Evolutionary conservation across 2,113 vertebrate species (phyloP).

Genomic region (Proteles cristata): DNA sequence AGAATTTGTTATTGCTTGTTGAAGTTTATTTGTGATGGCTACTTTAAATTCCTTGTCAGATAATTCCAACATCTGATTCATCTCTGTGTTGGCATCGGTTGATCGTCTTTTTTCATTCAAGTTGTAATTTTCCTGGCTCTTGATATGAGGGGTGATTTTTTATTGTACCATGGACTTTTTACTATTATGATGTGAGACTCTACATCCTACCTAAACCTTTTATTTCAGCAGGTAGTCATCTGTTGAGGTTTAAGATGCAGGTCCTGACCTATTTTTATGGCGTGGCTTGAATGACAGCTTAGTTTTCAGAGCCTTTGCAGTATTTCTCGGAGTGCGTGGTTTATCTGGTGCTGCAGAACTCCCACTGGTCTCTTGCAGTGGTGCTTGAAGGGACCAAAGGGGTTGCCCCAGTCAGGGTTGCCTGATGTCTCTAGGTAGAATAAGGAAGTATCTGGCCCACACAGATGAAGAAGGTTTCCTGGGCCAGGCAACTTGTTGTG

Average conservation of each 20-base stretch:
- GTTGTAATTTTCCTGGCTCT: constrained; percentile 46
- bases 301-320: constrained; percentile 2
- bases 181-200: neutral
- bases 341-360: neutral
- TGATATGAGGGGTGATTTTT: neutral
- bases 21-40: neutral
- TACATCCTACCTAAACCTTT: constrained; percentile 20
- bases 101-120: constrained; percentile 36
- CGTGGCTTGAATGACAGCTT: neutral
- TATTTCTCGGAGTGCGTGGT: neutral
- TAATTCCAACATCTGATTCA: constrained; percentile 8
- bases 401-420: neutral
- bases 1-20: neutral
- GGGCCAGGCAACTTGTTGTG: neutral
- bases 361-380: neutral
- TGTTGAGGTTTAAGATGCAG: constrained; percentile 1
- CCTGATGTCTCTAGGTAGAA: neutral
- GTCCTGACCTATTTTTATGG: neutral
- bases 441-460: neutral
- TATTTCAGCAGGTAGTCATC: constrained; percentile 5
- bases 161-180: neutral
- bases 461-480: neutral
- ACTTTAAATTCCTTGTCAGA: constrained; percentile 40
- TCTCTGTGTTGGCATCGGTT: neutral
- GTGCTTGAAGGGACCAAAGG: neutral